Evolutionary conservation across 2,888 invertebrate species (phyloP).

Genomic region (Phaonia tiefii): DNA sequence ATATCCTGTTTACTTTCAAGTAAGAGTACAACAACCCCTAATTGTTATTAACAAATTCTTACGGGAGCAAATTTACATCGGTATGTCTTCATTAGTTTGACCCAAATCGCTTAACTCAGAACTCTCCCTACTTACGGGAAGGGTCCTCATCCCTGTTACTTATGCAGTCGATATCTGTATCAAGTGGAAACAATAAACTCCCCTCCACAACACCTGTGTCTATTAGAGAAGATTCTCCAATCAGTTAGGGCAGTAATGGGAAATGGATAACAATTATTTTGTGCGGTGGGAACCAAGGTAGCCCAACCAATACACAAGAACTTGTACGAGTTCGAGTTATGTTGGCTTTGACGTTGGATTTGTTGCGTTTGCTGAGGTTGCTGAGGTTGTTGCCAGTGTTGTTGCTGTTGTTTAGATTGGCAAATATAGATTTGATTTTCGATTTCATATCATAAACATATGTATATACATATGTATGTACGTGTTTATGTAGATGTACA

Average conservation of each 20-base stretch:
- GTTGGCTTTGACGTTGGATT: slow-evolving; percentile 18
- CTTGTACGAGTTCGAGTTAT: background rate
- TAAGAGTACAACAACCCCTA: slow-evolving; percentile 41
- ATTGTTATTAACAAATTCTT: slow-evolving; percentile 56
- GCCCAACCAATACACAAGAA: slow-evolving; percentile 35
- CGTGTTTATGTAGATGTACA: too few species aligned
- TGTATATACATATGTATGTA: too few species aligned
- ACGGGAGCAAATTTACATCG: slow-evolving; percentile 47
- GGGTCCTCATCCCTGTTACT: too few species aligned
- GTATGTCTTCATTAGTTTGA: slow-evolving; percentile 61
- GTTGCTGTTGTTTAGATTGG: slow-evolving; percentile 49
- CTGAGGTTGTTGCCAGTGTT: slow-evolving; percentile 1
- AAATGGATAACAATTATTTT: slow-evolving; percentile 59
- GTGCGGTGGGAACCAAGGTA: slow-evolving; percentile 58
- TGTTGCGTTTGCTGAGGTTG: slow-evolving; percentile 24
- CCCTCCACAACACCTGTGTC: background rate
- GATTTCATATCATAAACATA: slow-evolving; percentile 54
- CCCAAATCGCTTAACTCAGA: slow-evolving; percentile 28
- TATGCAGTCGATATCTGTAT: too few species aligned
- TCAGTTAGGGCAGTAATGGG: slow-evolving; percentile 35
- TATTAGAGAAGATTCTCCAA: slow-evolving; percentile 14
- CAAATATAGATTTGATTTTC: slow-evolving; percentile 62
- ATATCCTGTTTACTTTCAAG: too few species aligned
- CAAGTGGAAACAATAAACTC: too few species aligned
- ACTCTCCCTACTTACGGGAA: too few species aligned